A percentile compares a stretch with the other conserved stretches of the same genome.
Evolutionary conservation across 2,797 vertebrate species (phyloP).

Genomic region (Enteromius thamalakanensis): DNA sequence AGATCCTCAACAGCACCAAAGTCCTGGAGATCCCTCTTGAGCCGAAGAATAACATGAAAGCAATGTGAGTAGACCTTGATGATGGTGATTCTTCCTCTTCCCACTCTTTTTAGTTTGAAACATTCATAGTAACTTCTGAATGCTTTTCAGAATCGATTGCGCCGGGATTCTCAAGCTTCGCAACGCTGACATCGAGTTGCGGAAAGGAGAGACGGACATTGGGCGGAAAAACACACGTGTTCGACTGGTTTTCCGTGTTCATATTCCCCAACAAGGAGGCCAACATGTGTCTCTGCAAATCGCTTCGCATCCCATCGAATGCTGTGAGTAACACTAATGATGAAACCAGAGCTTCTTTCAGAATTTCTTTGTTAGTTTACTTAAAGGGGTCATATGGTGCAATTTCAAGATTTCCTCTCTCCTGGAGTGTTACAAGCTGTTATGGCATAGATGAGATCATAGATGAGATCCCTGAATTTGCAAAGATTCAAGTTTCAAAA

Average conservation of each 20-base stretch:
- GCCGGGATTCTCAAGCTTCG: conserved; percentile 96
- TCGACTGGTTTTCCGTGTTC: conserved; percentile 92
- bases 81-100: background rate
- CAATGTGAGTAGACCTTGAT: conserved; percentile 82
- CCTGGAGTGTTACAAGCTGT: no score
- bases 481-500: no score
- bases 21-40: conserved; percentile 96
- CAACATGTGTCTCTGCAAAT: conserved; percentile 89
- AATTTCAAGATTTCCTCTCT: no score
- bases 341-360: background rate
- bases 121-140: background rate
- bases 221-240: conserved; percentile 97
- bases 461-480: no score
- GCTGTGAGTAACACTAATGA: conserved; percentile 83
- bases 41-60: conserved; percentile 98
- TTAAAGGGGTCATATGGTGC: no score
- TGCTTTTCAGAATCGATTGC: conserved; percentile 87
- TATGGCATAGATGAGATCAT: no score
- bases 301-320: conserved; percentile 94
- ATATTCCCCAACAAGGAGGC: conserved; percentile 89
- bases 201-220: conserved; percentile 97
- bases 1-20: conserved; percentile 92
- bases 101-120: background rate
- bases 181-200: conserved; percentile 95
- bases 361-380: background rate